Conservation (phyloP, 92 coral and sea anemone species). For the Bergia puertoricense region DNA sequence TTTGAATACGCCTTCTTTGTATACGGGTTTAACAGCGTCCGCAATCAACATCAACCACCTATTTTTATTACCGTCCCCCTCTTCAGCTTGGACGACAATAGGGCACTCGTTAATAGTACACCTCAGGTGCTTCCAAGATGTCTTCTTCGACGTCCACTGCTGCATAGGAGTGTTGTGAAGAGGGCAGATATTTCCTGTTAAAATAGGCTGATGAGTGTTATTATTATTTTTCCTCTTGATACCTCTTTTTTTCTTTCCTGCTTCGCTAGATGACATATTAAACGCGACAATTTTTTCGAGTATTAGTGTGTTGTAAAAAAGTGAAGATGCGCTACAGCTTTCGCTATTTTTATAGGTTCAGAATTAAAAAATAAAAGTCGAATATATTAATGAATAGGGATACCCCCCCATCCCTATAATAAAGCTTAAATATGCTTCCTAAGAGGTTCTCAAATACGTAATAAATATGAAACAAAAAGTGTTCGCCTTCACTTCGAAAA, state of each 20-base stretch:
- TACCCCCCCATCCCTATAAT: too few relatives aligned
- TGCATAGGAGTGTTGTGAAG: slow-evolving; percentile 2
- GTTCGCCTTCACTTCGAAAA: slow-evolving; percentile 8
- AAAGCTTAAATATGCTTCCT: too few relatives aligned
- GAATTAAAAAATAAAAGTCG: slow-evolving; percentile 2
- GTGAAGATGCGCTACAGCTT: slow-evolving; percentile 15
- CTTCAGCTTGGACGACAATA: slow-evolving; percentile 8
- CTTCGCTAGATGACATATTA: slow-evolving; percentile 13
- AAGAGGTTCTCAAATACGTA: too few relatives aligned
- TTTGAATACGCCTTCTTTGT: too few relatives aligned
- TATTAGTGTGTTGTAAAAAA: slow-evolving; percentile 3
- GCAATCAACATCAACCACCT: slow-evolving; percentile 8
- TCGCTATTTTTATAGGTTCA: slow-evolving; percentile 9
- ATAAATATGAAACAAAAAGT: background rate
- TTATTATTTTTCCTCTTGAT: background rate
- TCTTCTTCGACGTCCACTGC: slow-evolving; percentile 9
- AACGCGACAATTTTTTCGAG: slow-evolving; percentile 13
- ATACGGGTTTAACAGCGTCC: too few relatives aligned
- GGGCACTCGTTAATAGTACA: slow-evolving; percentile 8
- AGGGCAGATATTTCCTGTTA: background rate
- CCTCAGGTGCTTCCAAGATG: slow-evolving; percentile 5
- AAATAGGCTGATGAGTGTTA: slow-evolving; percentile 3
- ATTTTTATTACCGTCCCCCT: slow-evolving; percentile 8
- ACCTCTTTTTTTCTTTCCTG: slow-evolving; percentile 2
- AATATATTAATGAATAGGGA: too few relatives aligned